Conservation (phyloP, 64 coral and sea anemone species). For the Catalaphyllia jardinei region DNA sequence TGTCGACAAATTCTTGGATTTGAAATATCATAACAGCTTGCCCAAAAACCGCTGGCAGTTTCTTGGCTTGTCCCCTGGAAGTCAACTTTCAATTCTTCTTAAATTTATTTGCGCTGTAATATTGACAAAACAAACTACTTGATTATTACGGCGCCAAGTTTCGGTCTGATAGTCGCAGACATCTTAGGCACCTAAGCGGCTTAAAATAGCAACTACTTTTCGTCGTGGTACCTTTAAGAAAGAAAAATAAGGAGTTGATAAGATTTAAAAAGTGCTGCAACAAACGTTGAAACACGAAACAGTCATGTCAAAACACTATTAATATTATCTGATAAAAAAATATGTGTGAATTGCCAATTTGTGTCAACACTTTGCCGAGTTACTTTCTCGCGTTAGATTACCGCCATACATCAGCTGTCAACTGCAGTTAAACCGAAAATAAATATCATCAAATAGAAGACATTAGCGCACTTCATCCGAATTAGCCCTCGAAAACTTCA, state of each 20-base stretch:
- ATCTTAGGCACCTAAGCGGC: background rate
- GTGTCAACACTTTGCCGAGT: background rate
- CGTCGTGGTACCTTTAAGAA: background rate
- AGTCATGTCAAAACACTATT: conserved; percentile 9
- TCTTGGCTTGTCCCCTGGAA: too few relatives aligned
- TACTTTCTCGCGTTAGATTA: background rate
- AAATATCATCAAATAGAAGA: background rate
- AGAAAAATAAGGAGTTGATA: background rate
- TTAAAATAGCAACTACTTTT: background rate
- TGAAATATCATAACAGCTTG: too few relatives aligned
- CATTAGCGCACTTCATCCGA: background rate
- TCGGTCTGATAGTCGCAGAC: background rate
- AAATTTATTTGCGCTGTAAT: too few relatives aligned
- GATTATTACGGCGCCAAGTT: too few relatives aligned
- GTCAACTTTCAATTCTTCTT: too few relatives aligned
- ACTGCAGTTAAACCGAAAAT: background rate
- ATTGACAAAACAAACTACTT: too few relatives aligned
- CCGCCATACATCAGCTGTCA: background rate
- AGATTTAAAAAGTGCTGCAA: background rate
- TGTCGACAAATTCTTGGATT: too few relatives aligned
- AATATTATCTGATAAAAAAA: background rate
- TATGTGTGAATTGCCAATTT: background rate
- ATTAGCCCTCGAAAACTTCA: background rate
- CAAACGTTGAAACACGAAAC: background rate
- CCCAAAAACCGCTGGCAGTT: too few relatives aligned